Base-by-base conservation (phyloP, 2,113 vertebrate genomes). In the Ceyx margarethae region DNA sequence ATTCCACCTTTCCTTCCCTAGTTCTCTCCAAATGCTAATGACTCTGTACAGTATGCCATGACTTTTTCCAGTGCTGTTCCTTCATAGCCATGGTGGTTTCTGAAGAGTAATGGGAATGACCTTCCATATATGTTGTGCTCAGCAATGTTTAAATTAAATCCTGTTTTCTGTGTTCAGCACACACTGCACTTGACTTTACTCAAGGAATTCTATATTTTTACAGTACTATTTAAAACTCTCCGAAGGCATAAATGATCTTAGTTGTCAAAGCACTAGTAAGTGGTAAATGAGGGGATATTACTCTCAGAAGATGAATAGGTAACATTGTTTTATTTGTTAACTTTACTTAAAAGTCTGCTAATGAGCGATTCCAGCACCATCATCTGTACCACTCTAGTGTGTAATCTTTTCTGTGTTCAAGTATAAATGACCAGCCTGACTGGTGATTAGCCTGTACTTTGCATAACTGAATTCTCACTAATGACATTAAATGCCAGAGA, bases 401-500 rank as follows among this genome's bases (percentile, higher is more conserved):
- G 58, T 80, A 78, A 81, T 91, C 72, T 93, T 93, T 88, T 50
- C 81, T 81, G 3, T 74, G 28, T 48, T 86, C 60, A 9, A 68
- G 43, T 79, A 68, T 58, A 95, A 97, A 94, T 90, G 89, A 68
- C 71, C 81, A 54, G 87, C 69, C 60, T 94, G 93, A 78, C 56
- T 87, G 81, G 80, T 81, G 91, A 90, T 95, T 85, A 94, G 93
- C 22, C 76, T 93, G 53, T 93, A 33, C 85, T 89, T 81, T 61
- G 85, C 86, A 73, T 76, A 94, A 89, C 85, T 89, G 87, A 93
- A 91, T 95, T 93, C 93, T 95, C 86, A 73, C 58, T 85, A 74
- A 93, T 79, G 86, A 43, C 58, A 79, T 89, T 89, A 91, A 51
- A 76, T 74, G 68, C 83, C 87, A 90, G 80, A 77, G 54, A 31